A percentile compares a stretch with the other conserved stretches of the same genome.
Conservation (phyloP, 1,140 invertebrate species). For the Bilobella aurantiaca region DNA sequence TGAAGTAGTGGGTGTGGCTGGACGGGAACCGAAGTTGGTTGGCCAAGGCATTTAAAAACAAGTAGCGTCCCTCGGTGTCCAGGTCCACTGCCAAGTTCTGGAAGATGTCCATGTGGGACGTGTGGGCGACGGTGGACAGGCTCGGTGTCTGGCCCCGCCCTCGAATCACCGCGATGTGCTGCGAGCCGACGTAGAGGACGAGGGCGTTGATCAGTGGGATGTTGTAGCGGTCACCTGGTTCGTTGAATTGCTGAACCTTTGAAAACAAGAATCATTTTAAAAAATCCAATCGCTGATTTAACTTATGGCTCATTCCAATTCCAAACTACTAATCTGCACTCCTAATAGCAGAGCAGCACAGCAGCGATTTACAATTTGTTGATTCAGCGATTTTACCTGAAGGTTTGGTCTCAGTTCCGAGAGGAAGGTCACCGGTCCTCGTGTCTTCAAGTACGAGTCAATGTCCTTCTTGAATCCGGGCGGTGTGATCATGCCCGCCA, state of each 20-base stretch:
- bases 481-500: constrained; percentile 74
- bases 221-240: constrained; percentile 85
- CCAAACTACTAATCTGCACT: too few species aligned
- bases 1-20: constrained; percentile 99
- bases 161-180: constrained; percentile 81
- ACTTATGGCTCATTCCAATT: too few species aligned
- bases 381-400: constrained; percentile 48
- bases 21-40: constrained; percentile 98
- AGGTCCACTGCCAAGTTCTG: constrained; percentile 95
- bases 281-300: constrained; percentile 1
- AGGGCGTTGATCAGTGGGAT: constrained; percentile 93
- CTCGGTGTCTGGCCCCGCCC: constrained; percentile 79
- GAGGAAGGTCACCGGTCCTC: constrained; percentile 89
- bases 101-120: constrained; percentile 98
- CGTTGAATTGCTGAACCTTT: constrained; percentile 51
- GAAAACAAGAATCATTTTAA: constrained; percentile 2
- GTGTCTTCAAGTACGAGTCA: constrained; percentile 88
- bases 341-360: too few species aligned
- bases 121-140: constrained; percentile 92
- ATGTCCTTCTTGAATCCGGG: constrained; percentile 84
- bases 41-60: constrained; percentile 95
- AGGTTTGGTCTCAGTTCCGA: constrained; percentile 81
- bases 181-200: constrained; percentile 92
- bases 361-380: constrained; percentile 6
- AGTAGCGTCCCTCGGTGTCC: constrained; percentile 90